Conservation (phyloP, 2,888 invertebrate genomes). For the Acheta domesticus region DNA sequence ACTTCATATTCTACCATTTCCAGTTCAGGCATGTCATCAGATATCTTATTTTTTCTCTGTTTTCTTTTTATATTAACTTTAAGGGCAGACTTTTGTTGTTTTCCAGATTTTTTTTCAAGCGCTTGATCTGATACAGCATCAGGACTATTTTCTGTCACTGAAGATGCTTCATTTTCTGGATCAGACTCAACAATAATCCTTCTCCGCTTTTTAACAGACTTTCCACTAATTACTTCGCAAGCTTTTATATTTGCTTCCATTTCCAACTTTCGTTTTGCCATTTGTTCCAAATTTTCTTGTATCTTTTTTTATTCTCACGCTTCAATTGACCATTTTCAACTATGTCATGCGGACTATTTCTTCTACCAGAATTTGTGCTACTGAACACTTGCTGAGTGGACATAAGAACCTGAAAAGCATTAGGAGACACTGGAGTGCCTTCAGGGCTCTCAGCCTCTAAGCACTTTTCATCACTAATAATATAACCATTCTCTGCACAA, state of each 20-base stretch:
- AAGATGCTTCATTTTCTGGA: conserved; percentile 25
- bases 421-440: background rate
- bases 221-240: background rate
- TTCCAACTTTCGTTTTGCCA: conserved; percentile 23
- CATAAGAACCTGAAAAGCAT: background rate
- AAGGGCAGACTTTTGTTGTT: background rate
- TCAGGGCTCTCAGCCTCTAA: background rate
- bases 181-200: conserved; percentile 27
- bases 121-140: no score
- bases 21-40: background rate
- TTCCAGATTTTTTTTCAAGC: no score
- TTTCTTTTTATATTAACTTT: background rate
- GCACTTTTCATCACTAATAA: background rate
- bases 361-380: background rate
- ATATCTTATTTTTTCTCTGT: background rate
- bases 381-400: background rate
- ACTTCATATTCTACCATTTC: background rate
- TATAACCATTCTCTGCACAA: background rate
- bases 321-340: background rate
- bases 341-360: background rate
- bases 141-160: no score
- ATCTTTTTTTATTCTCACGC: conserved; percentile 25
- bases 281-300: conserved; percentile 25
- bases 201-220: background rate
- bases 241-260: background rate